Percentiles rank a stretch among this genome's conserved stretches.
These are phyloP conservation scores for Muntiacus muntjak DNA, from an alignment of 2,113 vertebrate species.

Conservation along the genomic window DNA sequence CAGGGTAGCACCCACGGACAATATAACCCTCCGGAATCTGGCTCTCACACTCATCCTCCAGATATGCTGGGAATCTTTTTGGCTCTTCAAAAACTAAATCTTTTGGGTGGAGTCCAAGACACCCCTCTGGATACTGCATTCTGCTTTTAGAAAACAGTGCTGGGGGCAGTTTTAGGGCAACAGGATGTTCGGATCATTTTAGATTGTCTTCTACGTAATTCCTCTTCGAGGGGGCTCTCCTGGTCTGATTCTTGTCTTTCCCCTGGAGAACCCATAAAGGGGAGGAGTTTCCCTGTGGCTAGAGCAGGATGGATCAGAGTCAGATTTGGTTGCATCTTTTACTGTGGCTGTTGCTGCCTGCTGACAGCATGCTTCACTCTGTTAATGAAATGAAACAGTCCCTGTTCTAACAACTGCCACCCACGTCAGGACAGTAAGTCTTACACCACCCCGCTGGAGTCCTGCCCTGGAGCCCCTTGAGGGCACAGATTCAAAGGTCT, in stretches of 20 bases:
- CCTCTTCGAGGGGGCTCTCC: neutral
- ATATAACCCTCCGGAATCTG: neutral
- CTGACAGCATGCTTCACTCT: neutral
- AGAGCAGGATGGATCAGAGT: neutral
- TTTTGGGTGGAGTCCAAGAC: neutral
- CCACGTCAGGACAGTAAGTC: neutral
- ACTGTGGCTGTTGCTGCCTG: neutral
- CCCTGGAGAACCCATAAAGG: neutral
- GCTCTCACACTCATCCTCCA: neutral
- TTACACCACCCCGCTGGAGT: neutral
- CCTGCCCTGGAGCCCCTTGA: neutral
- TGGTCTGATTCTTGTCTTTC: neutral
- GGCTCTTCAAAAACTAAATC: neutral
- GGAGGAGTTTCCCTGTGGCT: neutral
- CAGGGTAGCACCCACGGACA: neutral
- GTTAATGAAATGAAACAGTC: neutral
- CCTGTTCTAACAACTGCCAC: neutral
- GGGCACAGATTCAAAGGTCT: neutral
- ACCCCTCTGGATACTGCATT: neutral
- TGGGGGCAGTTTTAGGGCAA: neutral
- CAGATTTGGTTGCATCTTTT: neutral
- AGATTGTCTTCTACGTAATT: neutral
- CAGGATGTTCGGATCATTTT: neutral
- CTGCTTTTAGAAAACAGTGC: neutral
- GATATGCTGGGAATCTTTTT: neutral